Base-by-base conservation (phyloP, 2,888 invertebrate genomes). In the Caenorhabditis doughertyi region DNA sequence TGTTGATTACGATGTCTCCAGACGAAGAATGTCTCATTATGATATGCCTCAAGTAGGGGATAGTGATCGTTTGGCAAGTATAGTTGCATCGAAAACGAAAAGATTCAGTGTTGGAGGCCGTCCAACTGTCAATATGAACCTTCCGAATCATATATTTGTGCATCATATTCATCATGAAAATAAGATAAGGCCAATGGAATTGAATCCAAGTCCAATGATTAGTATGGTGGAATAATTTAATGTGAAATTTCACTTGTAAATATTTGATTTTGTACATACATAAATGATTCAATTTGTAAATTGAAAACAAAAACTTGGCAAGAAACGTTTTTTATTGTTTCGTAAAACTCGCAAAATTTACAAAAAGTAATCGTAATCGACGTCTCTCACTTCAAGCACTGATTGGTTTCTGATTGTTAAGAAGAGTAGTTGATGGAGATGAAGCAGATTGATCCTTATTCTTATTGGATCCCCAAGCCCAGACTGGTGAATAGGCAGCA, bases 11-110 rank as follows among this genome's bases (percentile, higher is more conserved):
- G 68, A 68, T 16, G 3, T 58, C 5, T 76, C 76, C 8, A 35
- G 42, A 13, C 76, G 76, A 9, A 47, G 76, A 58, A 76, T 76
- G 76, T 76, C 76, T 7, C 67, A 73, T 18, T 8, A 58, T 32
- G 76, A 76, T 47, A 76, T 76, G 76, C 68, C 76, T 1, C 74
- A 74, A 74, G 74, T 74, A 8, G 74, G 74, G 2, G 67, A 74
- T 16, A 58, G 56, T 9, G 73, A 74, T 42, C 64, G 73, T 1
- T 29, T 74, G 8, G 74, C 74, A 25, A 27, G 16, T 8, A 35
- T 76, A 29, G 58, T 76, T 16, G 29, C 25, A 21, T 67, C 67
- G 2, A 76, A 56, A 42, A 76, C 58, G n/a, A 58, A 76, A 25
- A 32, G 76, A 35, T 68, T 76, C 51, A 76, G 76, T 60, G 21